Evolutionary conservation across 2,888 invertebrate species (phyloP), one percentile per base, ranked within the genome.

Genomic region (Agrochola macilenta): DNA sequence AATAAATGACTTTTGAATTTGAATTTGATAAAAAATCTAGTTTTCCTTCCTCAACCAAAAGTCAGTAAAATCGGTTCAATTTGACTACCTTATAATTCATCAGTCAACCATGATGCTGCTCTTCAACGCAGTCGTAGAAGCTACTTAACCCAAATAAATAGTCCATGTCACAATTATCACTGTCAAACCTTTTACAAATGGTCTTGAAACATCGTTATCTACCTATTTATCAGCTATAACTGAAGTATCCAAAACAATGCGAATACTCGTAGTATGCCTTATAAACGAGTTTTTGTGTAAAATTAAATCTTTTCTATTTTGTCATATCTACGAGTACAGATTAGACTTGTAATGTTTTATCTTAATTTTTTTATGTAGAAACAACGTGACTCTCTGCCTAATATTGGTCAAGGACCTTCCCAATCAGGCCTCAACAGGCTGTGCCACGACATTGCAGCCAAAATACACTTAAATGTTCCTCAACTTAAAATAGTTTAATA

Each of bases 111-210:
- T 30, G 60, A 20, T 20, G 17, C 30, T 30, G 11, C 20, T 61
- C 30, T 35, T 35, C 20, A 61, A 35, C 20, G 61, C 20, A 9
- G 9, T 20, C 30, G 1, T 61, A 35, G 9, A 9, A 4, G 61
- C 20, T 35, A 61, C 82, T 78, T 76, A 54, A 78, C 82, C 82
- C 60, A 78, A 78, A 78, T 84, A 70, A 79, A 46, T 46, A 69
- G 20, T 60, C 11, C 26, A 78, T 79, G 46, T 84, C 64, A 8
- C 39, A 84, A 84, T 26, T 0, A 46, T 2, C 7, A 60, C 14
- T 35, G 39, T 57, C 49, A 49, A 57, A 63, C n/a, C 11, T 82
- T 39, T 61, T 39, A 30, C 57, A 46, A 4, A 49, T 39, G 30
- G 14, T 58, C 49, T 78, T 79, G 61, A 69, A 14, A 79, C 57